Evolutionary conservation across 2,797 vertebrate genomes (phyloP), one percentile per base, ranked within the genome.

Genomic region (Onychomys torridus): DNA sequence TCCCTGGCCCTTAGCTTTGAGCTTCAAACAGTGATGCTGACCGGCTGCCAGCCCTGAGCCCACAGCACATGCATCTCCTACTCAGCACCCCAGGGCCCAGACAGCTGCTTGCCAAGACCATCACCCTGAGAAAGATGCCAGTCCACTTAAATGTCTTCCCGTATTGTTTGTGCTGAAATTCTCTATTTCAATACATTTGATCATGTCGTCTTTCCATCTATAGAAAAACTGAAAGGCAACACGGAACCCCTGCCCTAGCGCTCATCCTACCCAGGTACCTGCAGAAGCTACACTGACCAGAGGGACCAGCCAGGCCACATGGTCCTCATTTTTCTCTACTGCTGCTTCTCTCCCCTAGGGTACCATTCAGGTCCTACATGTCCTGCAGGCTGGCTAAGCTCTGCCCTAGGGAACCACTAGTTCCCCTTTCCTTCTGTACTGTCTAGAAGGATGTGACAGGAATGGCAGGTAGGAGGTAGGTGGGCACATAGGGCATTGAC

Each of bases 101-200:
- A 43, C 1, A 4, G 37, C n/a, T 0, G 25, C 46, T n/a, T 0
- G 6, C 55, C 34, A 55, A 19, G 9, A 19, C 9, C 2, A 27
- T 7, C 27, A 6, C 13, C 29, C 34, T 27, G 40, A n/a, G 23
- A 7, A 61, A 10, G 11, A 10, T 7, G 8, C 43, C 34, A 79
- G 40, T 11, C n/a, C 19, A 37, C 5, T 25, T 7, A 2, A 9
- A 10, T 19, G 27, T 85, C 75, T 49, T 40, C 57, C 40, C 4
- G 29, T 55, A 25, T 10, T 67, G 13, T 79, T 2, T 79, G 49
- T 19, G 9, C 91, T 57, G 10, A 40, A 61, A 65, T 40, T 43
- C 71, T 67, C 46, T 2, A 13, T 40, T 63, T 67, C 5, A 5
- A 17, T 9, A 63, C 12, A 77, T n/a, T 40, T 52, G 52, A 14